A percentile compares a stretch with the other conserved stretches of the same genome.
These are phyloP conservation scores for Galaxias olidus DNA, from an alignment of 2,797 vertebrate species.

Conservation along the genomic window DNA sequence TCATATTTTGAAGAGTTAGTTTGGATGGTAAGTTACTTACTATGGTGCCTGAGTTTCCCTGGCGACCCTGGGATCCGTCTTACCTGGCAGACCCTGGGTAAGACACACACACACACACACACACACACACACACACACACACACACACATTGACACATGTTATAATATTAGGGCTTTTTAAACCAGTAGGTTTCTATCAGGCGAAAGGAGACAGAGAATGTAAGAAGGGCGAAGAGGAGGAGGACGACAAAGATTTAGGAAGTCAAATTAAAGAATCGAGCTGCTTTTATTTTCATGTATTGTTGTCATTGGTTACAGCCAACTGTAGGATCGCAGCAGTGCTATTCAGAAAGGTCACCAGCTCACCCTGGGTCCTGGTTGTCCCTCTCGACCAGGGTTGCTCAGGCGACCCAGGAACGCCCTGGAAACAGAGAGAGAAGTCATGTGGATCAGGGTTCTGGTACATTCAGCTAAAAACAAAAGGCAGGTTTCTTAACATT, in stretches of 20 bases:
- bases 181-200: too few species aligned
- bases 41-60: constrained; percentile 83
- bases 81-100: constrained; percentile 85
- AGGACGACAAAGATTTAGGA: background rate
- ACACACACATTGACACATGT: too few species aligned
- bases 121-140: background rate
- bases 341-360: constrained; percentile 44
- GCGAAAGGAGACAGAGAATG: too few species aligned
- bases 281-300: too few species aligned
- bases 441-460: too few species aligned
- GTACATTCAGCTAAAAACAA: too few species aligned
- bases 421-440: constrained; percentile 65
- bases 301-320: too few species aligned
- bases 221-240: too few species aligned
- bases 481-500: background rate
- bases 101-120: constrained; percentile 15
- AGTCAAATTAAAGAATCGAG: too few species aligned
- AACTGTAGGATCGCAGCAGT: constrained; percentile 74
- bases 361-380: constrained; percentile 87
- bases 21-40: constrained; percentile 69
- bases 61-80: constrained; percentile 85
- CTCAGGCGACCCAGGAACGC: constrained; percentile 84
- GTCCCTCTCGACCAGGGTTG: constrained; percentile 82
- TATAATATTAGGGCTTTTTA: too few species aligned
- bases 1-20: too few species aligned